Evolutionary conservation across 1,140 invertebrate genomes (phyloP).

Genomic region (Drosophila lacertosa): DNA sequence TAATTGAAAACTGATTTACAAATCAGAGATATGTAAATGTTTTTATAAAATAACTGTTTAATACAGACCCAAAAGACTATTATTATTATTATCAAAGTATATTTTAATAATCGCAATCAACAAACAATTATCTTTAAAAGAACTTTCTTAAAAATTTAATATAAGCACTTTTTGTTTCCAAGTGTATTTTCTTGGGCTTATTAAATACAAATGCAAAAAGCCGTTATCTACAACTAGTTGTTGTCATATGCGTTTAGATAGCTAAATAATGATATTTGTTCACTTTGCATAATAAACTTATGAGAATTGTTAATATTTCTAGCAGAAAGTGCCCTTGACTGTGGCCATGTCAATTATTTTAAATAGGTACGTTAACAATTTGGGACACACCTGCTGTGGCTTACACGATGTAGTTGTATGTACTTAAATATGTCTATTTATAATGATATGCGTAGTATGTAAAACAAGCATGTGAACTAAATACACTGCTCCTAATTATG

Average conservation of each 20-base stretch:
- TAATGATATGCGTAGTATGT: not conserved
- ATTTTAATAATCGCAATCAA: no score
- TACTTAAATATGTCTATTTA: not conserved
- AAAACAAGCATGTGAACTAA: not conserved
- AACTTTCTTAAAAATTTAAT: not conserved
- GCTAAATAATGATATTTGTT: slow-evolving; percentile 45
- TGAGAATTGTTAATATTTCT: slow-evolving; percentile 6
- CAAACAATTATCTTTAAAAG: no score
- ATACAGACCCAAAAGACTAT: no score
- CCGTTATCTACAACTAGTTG: slow-evolving; percentile 37
- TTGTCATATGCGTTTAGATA: slow-evolving; percentile 42
- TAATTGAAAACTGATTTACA: no score
- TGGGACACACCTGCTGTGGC: slow-evolving; percentile 51
- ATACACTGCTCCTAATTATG: not conserved
- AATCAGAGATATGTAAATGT: no score
- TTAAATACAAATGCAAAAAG: slow-evolving; percentile 1
- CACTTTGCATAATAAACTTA: slow-evolving; percentile 62
- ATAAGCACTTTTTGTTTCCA: not conserved
- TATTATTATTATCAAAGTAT: no score
- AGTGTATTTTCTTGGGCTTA: not conserved
- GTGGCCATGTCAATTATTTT: slow-evolving; percentile 39
- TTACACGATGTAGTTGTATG: slow-evolving; percentile 33
- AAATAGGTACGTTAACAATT: slow-evolving; percentile 26
- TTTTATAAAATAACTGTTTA: no score
- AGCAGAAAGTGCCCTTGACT: slow-evolving; percentile 19